Evolutionary conservation across 2,888 invertebrate species (phyloP).

Genomic region (Agonopterix arenella): DNA sequence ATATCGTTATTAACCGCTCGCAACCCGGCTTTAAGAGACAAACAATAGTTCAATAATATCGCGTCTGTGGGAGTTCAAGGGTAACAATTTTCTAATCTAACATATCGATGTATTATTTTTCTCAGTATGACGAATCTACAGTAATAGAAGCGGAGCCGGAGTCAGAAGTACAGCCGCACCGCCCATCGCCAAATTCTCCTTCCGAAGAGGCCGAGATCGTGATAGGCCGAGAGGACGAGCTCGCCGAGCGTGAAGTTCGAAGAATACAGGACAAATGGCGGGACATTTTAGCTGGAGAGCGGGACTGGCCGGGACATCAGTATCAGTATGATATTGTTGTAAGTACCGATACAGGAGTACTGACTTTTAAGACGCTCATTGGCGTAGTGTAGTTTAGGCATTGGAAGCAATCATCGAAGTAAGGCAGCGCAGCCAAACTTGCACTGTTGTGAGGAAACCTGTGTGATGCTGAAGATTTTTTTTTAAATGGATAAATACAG

Average conservation of each 20-base stretch:
- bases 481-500: no score
- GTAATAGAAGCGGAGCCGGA: slow-evolving; percentile 83
- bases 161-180: slow-evolving; percentile 75
- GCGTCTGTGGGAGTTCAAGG: no score
- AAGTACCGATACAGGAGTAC: slow-evolving; percentile 32
- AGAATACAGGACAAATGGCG: slow-evolving; percentile 87
- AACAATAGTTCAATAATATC: no score
- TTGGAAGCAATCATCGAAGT: no score
- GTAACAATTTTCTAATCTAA: no score
- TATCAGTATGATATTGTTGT: slow-evolving; percentile 87
- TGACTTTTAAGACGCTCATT: no score
- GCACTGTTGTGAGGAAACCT: no score
- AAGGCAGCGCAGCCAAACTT: no score
- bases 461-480: no score
- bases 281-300: slow-evolving; percentile 79
- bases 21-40: no score
- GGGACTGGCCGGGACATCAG: slow-evolving; percentile 65
- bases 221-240: slow-evolving; percentile 68
- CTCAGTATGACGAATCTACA: slow-evolving; percentile 81
- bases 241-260: slow-evolving; percentile 67
- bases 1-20: no score
- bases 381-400: no score
- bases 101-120: neutral
- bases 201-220: slow-evolving; percentile 80
- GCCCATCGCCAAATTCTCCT: slow-evolving; percentile 64